phyloP scores from a whole-genome alignment of 2,113 vertebrate genomes.

The Gallinago jamesoni region DNA sequence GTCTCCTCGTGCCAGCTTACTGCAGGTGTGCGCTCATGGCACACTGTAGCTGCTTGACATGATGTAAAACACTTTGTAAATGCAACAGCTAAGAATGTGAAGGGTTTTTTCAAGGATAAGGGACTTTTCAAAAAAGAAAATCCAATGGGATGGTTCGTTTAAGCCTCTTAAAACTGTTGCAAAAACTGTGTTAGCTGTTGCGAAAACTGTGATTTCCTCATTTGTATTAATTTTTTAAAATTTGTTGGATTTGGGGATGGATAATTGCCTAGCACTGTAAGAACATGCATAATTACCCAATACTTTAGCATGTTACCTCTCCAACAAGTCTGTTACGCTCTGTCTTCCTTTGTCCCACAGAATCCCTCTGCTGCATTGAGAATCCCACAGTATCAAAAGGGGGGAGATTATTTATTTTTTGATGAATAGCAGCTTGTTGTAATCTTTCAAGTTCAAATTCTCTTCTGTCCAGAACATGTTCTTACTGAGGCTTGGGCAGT shows the following conservation, averaged over 20 bases:
- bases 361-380: neutral
- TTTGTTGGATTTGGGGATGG: neutral
- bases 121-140: neutral
- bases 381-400: neutral
- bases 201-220: neutral
- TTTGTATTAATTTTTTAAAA: neutral
- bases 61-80: neutral
- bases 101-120: neutral
- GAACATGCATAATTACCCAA: neutral
- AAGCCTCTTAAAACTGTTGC: neutral
- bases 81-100: neutral
- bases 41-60: neutral
- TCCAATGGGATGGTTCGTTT: neutral
- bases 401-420: neutral
- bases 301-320: neutral
- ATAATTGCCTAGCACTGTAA: neutral
- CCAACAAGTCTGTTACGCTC: neutral
- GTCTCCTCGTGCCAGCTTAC: neutral
- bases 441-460: neutral
- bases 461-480: neutral
- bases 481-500: neutral
- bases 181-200: neutral
- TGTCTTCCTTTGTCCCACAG: neutral
- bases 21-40: neutral
- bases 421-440: neutral